phyloP scores from a whole-genome alignment of 2,113 vertebrate species.

The Gobio gobio region DNA sequence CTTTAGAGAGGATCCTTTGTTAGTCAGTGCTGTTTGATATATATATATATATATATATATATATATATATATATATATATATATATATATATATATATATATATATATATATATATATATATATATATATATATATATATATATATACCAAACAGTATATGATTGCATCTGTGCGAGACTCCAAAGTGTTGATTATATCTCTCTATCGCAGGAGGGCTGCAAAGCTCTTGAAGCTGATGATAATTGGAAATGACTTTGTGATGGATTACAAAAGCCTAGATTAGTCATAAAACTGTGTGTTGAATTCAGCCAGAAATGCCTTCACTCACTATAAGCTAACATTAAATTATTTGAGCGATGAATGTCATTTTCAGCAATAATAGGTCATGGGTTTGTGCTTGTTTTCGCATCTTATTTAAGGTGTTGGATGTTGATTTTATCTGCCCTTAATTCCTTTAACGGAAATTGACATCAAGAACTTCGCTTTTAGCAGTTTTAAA shows the following conservation, averaged over 20 bases:
- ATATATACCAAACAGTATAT: neutral
- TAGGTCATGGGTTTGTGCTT: neutral
- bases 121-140: neutral
- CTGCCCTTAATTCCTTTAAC: slow-evolving; percentile 7
- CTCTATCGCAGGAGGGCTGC: slow-evolving; percentile 16
- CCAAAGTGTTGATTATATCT: slow-evolving; percentile 29
- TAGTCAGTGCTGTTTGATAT: neutral
- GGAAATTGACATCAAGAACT: neutral
- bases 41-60: neutral
- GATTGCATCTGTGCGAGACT: neutral
- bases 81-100: too few species aligned
- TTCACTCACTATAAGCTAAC: neutral
- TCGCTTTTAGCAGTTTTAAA: slow-evolving; percentile 7
- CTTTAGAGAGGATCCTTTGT: neutral
- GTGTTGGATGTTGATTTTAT: slow-evolving; percentile 9
- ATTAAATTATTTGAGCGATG: slow-evolving; percentile 30
- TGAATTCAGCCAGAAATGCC: slow-evolving; percentile 24
- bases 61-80: too few species aligned
- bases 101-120: too few species aligned
- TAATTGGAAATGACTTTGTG: slow-evolving; percentile 21
- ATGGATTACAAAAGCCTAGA: slow-evolving; percentile 7
- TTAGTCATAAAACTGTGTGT: neutral
- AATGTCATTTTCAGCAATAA: slow-evolving; percentile 10
- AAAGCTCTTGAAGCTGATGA: slow-evolving; percentile 29
- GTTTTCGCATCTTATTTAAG: slow-evolving; percentile 7